These are phyloP conservation scores for Mustela lutreola DNA, from an alignment of 2,113 vertebrate species.

Conservation along the genomic window DNA sequence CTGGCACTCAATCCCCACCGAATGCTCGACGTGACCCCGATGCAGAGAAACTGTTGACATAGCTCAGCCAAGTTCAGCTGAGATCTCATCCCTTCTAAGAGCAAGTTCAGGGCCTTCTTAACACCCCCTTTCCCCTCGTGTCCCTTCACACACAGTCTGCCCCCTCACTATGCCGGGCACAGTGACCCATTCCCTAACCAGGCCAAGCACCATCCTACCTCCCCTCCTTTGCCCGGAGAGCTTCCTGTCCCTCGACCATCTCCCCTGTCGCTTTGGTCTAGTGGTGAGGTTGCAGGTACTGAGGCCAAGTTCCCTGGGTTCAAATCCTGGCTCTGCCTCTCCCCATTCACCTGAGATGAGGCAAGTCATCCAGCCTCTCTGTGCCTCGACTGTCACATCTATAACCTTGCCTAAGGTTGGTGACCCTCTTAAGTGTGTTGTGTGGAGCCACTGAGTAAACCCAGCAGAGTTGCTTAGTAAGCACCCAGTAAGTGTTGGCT, in stretches of 20 bases:
- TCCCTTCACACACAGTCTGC: background rate
- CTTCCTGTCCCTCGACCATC: background rate
- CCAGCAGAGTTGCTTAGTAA: background rate
- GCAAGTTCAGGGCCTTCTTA: background rate
- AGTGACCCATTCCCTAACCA: background rate
- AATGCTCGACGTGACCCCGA: accelerated
- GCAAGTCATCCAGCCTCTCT: background rate
- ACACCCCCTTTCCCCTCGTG: accelerated
- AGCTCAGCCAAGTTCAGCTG: background rate
- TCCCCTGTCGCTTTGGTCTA: background rate
- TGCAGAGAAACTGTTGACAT: background rate
- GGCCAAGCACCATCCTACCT: background rate
- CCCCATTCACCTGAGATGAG: background rate
- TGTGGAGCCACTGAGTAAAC: background rate
- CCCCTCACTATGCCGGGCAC: accelerated
- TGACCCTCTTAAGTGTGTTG: background rate
- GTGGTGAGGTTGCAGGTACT: background rate
- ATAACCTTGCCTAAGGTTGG: background rate
- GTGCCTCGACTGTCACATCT: background rate
- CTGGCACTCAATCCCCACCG: background rate
- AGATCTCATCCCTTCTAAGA: background rate
- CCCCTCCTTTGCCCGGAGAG: background rate
- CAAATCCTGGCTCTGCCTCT: background rate
- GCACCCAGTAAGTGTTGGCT: accelerated
- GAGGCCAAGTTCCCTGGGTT: background rate